Percentiles rank a stretch among this genome's conserved stretches.
phyloP scores from a whole-genome alignment of 2,888 invertebrate genomes.

The Xanthostigma xanthostigma region DNA sequence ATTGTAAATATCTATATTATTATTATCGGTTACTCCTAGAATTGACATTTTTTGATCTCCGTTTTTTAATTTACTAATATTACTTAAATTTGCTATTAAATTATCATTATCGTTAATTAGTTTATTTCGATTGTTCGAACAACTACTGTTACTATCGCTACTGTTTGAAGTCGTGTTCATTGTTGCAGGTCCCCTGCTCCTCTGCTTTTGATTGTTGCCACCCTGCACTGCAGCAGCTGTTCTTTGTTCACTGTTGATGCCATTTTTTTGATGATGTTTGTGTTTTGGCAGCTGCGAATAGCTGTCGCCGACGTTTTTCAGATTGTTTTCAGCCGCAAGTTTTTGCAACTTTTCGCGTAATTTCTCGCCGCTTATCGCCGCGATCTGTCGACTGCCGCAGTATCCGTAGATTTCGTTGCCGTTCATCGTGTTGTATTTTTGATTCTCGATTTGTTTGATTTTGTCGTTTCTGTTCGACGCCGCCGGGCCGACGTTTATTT shows the following conservation, averaged over 20 bases:
- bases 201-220: background rate
- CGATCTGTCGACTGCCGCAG: constrained; percentile 20
- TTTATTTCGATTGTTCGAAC: background rate
- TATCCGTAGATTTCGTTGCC: background rate
- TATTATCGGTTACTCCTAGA: no score
- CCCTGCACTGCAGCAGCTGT: background rate
- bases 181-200: background rate
- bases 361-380: constrained; percentile 47
- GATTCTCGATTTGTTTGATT: background rate
- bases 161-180: background rate
- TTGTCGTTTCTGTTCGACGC: background rate
- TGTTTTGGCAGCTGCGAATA: background rate
- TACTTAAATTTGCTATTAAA: background rate
- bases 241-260: background rate
- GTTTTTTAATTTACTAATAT: no score
- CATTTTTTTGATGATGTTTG: background rate
- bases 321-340: constrained; percentile 34
- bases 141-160: background rate
- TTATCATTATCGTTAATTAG: background rate
- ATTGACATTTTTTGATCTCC: no score
- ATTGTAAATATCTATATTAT: no score
- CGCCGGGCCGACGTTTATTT: no score
- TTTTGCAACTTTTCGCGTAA: constrained; percentile 47
- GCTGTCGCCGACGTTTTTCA: background rate
- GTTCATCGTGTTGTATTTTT: constrained; percentile 4